Evolutionary conservation across 2,797 vertebrate genomes (phyloP), one percentile per base, ranked within the genome.

Genomic region (Hydrolagus colliei): DNA sequence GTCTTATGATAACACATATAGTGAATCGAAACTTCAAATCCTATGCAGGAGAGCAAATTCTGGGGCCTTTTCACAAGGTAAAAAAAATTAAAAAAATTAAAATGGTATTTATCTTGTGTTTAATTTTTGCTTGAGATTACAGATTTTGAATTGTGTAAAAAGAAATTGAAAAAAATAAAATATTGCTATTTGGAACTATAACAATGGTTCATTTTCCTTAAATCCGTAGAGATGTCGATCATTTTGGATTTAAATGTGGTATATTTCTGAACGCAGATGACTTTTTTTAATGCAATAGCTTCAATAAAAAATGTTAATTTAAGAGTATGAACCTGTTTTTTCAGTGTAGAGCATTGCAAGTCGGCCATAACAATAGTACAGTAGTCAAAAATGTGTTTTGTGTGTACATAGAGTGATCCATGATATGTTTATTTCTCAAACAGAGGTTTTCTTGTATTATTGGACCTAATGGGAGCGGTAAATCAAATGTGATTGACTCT

Each of bases 51-150:
- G 95, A 97, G 90, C 93, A 96, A 94, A 94, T 94, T 87, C 93
- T 99, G 93, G 98, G 98, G 90, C 98, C 98, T 92, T 99, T 99
- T 91, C 97, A 99, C 90, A 99, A 99, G 97, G 98, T 99, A 96
- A 89, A 74, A 65, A 52, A 41, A 2, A 68, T 61, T 73, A 9
- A 27, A 82, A 32, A 71, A 1, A 41, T 52, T 32, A 6, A 10
- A 12, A 68, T 82, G 20, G 67, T 14, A 68, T 65, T 32, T 20
- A 9, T 68, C 3, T 20, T 32, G 27, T 41, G 14, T 13, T 32
- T 82, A 27, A 32, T 35, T 82, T 68, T 67, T 16, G 12, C 62
- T 63, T 80, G 78, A 62, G 65, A 16, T 41, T 68, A 20, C 13
- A 35, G 10, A 18, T 84, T 68, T 68, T 71, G 65, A 3, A 6